A percentile compares a stretch with the other conserved stretches of the same genome.
These are phyloP conservation scores for Sicus ferrugineus DNA, from an alignment of 2,888 invertebrate species.

Conservation along the genomic window DNA sequence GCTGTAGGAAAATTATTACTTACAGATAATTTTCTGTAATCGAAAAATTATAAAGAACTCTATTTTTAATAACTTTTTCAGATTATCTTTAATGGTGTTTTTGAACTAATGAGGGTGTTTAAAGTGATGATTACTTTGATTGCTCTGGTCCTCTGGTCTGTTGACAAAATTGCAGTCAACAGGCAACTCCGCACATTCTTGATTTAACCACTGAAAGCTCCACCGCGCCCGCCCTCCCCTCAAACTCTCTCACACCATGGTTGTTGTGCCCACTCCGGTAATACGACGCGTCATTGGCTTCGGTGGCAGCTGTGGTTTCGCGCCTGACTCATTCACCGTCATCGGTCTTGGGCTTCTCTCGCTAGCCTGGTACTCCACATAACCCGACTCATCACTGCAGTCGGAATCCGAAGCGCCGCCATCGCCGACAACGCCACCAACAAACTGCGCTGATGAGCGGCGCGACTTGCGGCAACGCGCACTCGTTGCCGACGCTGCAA, in stretches of 20 bases:
- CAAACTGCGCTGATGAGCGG: conserved; percentile 30
- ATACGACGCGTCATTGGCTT: conserved; percentile 56
- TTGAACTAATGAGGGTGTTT: no score
- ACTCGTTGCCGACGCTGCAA: conserved; percentile 38
- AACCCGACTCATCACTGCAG: conserved; percentile 90
- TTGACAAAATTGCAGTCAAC: not conserved
- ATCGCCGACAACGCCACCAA: conserved; percentile 24
- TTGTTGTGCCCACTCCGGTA: conserved; percentile 43
- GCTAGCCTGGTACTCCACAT: conserved; percentile 77
- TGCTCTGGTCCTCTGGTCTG: no score
- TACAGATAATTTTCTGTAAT: no score
- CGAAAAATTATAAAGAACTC: no score
- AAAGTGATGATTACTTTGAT: no score
- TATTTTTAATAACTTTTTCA: no score
- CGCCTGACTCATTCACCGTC: conserved; percentile 23
- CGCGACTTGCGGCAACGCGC: conserved; percentile 30
- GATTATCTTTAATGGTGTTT: no score
- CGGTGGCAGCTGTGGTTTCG: conserved; percentile 51
- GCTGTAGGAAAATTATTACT: no score
- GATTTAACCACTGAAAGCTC: not conserved
- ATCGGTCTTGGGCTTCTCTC: conserved; percentile 22
- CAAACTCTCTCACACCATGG: conserved; percentile 43
- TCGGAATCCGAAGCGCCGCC: conserved; percentile 72
- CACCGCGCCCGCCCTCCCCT: not conserved
- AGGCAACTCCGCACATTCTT: not conserved